Percentiles rank a stretch among this genome's conserved stretches.
These are phyloP conservation scores for Trachelus iudaicus DNA, from an alignment of 2,888 invertebrate species.

Conservation along the genomic window DNA sequence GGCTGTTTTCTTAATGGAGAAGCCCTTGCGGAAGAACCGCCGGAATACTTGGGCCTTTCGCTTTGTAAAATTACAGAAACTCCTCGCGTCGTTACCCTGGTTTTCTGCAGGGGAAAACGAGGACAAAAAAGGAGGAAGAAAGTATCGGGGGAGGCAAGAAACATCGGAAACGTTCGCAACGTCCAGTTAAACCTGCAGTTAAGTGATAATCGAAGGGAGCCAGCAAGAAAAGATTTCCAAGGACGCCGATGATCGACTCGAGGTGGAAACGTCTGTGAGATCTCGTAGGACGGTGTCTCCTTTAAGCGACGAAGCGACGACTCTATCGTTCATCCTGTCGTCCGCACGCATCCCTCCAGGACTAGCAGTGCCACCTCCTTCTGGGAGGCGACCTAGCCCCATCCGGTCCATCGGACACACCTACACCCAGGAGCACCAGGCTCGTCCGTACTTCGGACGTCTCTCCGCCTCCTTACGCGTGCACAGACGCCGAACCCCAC, in stretches of 20 bases:
- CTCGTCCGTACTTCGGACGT: not conserved
- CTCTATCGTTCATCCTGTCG: constrained; percentile 25
- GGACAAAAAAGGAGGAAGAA: no score
- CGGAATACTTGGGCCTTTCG: not conserved
- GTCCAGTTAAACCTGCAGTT: not conserved
- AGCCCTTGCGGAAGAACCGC: not conserved
- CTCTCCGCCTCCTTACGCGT: not conserved
- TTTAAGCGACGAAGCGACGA: constrained; percentile 16
- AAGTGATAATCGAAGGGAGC: not conserved
- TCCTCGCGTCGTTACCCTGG: not conserved
- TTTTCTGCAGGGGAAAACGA: not conserved
- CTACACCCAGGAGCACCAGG: not conserved
- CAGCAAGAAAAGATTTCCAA: not conserved
- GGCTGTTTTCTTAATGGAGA: not conserved
- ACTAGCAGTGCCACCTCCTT: not conserved
- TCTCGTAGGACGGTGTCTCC: constrained; percentile 1
- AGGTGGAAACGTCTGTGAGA: not conserved
- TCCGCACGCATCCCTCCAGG: constrained; percentile 12
- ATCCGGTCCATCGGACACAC: not conserved
- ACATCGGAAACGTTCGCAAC: not conserved
- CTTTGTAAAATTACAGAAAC: not conserved
- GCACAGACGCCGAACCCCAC: no score
- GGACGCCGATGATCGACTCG: not conserved
- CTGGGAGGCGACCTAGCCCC: not conserved
- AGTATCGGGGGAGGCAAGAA: not conserved